Percentiles rank a stretch among this genome's conserved stretches.
Evolutionary conservation across 1,140 invertebrate genomes (phyloP).

Genomic region (Lanistes nyassanus): DNA sequence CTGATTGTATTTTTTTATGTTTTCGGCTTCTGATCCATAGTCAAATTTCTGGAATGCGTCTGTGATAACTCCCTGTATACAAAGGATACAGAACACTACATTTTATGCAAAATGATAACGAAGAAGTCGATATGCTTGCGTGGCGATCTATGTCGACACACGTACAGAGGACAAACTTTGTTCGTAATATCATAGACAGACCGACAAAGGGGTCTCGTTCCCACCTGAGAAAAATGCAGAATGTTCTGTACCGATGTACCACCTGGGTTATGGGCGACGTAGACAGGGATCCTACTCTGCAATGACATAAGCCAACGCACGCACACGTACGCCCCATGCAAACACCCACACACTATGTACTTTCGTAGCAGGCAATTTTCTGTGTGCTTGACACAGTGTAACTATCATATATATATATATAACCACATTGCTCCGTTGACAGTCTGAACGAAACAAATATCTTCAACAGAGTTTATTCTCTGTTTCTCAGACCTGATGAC

Average conservation of each 20-base stretch:
- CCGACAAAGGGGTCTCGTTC: background rate
- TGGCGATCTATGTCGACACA: background rate
- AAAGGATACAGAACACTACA: background rate
- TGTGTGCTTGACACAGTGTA: no score
- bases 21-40: slow-evolving; percentile 72
- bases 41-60: slow-evolving; percentile 71
- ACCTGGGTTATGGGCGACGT: slow-evolving; percentile 83
- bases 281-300: slow-evolving; percentile 69
- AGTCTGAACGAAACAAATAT: no score
- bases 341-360: slow-evolving; percentile 4
- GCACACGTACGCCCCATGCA: slow-evolving; percentile 9
- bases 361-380: no score
- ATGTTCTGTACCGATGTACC: slow-evolving; percentile 84
- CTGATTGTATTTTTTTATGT: slow-evolving; percentile 71
- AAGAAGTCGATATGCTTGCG: background rate
- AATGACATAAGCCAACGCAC: slow-evolving; percentile 9
- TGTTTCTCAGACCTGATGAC: no score
- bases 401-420: no score
- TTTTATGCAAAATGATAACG: background rate
- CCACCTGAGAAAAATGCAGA: slow-evolving; percentile 71
- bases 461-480: no score
- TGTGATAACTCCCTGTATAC: slow-evolving; percentile 39
- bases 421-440: no score
- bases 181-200: background rate
- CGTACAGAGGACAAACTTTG: background rate